Evolutionary conservation across 2,113 vertebrate genomes (phyloP).

Genomic region (Indicator indicator): DNA sequence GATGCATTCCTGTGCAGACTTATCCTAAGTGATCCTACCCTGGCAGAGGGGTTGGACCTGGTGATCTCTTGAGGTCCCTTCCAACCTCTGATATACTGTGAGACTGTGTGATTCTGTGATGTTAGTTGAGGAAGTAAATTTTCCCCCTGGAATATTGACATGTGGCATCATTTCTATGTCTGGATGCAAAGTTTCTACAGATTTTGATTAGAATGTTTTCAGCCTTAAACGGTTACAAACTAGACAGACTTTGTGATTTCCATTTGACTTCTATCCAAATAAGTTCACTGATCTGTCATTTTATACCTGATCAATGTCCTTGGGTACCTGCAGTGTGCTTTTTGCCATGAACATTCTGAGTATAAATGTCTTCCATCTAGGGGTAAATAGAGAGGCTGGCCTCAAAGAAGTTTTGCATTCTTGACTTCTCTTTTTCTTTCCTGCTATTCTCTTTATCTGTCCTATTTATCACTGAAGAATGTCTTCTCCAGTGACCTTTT

Average conservation of each 20-base stretch:
- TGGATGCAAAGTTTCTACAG: background rate
- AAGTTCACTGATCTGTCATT: background rate
- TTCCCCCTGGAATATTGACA: background rate
- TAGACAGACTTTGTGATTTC: background rate
- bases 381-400: background rate
- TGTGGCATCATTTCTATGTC: fast-evolving
- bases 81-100: no score
- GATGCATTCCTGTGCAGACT: no score
- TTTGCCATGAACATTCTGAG: background rate
- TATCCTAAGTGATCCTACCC: no score
- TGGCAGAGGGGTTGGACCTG: no score
- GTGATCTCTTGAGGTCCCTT: no score
- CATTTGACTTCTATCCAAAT: background rate
- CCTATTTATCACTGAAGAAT: background rate
- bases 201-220: background rate
- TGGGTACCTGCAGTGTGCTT: background rate
- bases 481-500: background rate
- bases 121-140: background rate
- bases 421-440: background rate
- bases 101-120: background rate
- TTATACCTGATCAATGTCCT: background rate
- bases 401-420: background rate
- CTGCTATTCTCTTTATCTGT: background rate
- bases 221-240: background rate
- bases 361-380: background rate